Conservation (phyloP, 2,113 vertebrate species). For the Lutjanus erythropterus region DNA sequence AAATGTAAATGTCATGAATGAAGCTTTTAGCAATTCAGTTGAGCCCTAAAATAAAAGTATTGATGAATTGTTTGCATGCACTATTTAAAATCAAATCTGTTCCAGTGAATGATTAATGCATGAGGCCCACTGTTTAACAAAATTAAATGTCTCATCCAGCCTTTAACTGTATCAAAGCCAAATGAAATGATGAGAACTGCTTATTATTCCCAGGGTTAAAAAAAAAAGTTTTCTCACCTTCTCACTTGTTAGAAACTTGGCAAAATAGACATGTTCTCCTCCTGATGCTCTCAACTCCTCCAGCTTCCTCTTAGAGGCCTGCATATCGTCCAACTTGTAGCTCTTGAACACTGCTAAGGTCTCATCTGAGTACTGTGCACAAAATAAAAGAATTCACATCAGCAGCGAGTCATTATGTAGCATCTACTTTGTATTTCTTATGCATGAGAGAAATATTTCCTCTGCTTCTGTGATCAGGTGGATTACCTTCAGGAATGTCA, state of each 20-base stretch:
- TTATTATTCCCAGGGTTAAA: not conserved
- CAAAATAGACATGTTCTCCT: conserved; percentile 97
- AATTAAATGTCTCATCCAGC: not conserved
- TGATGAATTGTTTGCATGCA: too few species aligned
- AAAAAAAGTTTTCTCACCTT: conserved; percentile 86
- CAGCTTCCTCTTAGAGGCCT: conserved; percentile 95
- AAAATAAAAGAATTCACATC: not conserved
- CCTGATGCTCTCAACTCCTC: conserved; percentile 92
- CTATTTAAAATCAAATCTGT: too few species aligned
- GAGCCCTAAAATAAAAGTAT: too few species aligned
- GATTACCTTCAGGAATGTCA: conserved; percentile 96
- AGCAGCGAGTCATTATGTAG: not conserved
- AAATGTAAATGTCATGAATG: too few species aligned
- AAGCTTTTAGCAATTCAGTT: too few species aligned
- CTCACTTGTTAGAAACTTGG: conserved; percentile 98
- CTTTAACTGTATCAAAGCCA: not conserved
- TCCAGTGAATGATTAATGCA: too few species aligned
- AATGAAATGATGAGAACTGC: not conserved
- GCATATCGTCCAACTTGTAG: conserved; percentile 97
- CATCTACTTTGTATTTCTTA: not conserved
- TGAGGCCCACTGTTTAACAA: too few species aligned
- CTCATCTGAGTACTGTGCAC: conserved; percentile 93
- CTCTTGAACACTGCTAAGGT: conserved; percentile 98
- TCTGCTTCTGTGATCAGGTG: not conserved
- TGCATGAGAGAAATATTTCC: not conserved